Percentiles rank a stretch among this genome's conserved stretches.
phyloP scores from a whole-genome alignment of 2,797 vertebrate genomes.

The Gobionotothen gibberifrons region DNA sequence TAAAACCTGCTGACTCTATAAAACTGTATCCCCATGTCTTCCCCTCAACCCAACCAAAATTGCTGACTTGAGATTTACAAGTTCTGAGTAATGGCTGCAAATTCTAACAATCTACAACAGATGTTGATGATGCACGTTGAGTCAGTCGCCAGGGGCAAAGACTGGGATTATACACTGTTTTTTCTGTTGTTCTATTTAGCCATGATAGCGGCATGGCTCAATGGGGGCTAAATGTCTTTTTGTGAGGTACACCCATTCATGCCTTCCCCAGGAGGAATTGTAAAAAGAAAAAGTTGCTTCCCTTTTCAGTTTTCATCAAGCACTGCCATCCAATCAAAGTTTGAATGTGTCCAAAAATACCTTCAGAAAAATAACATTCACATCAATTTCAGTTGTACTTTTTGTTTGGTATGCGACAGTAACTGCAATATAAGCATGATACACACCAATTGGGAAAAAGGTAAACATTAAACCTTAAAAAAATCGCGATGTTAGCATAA shows the following conservation, averaged over 20 bases:
- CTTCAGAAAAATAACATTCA: not conserved
- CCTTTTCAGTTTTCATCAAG: too few relatives aligned
- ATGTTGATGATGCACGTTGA: constrained; percentile 47
- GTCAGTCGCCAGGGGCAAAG: not conserved
- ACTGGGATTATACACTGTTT: not conserved
- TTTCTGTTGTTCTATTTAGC: not conserved
- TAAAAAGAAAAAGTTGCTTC: too few relatives aligned
- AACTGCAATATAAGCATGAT: too few relatives aligned
- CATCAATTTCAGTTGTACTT: not conserved
- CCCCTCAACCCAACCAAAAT: constrained; percentile 42
- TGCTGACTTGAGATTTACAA: constrained; percentile 27
- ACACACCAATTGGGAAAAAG: too few relatives aligned
- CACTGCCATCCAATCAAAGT: not conserved
- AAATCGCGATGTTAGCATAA: too few relatives aligned
- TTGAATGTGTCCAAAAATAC: not conserved
- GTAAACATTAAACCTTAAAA: too few relatives aligned
- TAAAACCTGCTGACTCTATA: constrained; percentile 27
- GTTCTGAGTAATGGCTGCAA: constrained; percentile 33
- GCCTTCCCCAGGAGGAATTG: not conserved
- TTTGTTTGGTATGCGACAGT: too few relatives aligned
- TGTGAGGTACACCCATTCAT: too few relatives aligned
- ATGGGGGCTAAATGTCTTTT: too few relatives aligned
- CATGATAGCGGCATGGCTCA: not conserved
- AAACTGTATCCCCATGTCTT: constrained; percentile 32
- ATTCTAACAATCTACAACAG: constrained; percentile 49